Evolutionary conservation across 2,113 vertebrate species (phyloP), one percentile per base, ranked within the genome.

Genomic region (Symphodus melops): DNA sequence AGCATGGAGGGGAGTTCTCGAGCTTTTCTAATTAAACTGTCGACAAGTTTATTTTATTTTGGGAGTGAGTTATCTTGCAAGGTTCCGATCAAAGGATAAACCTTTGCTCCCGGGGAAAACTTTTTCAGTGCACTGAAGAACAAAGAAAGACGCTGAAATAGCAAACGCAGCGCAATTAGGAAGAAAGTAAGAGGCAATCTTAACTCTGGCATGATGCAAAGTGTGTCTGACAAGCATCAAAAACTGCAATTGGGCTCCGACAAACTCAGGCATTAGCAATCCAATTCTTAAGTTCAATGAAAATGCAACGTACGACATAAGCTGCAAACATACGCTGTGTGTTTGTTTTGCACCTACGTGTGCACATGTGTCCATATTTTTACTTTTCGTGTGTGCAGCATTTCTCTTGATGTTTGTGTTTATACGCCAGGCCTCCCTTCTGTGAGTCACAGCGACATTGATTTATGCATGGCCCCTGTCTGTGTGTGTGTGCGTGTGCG

Each of bases 11-110:
- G 17, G 78, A 64, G 75, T 69, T 77, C 81, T 82, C 28, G 51
- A 77, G 82, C 76, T 72, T 51, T 84, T 86, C 88, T 89, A 92
- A 94, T 94, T 92, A 91, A 89, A 92, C 75, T 89, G 90, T 82
- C 68, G 82, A 86, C 85, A 79, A 88, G 73, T 91, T 92, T 89
- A 87, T 92, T 91, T 91, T 78, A 83, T 86, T 85, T 73, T 33
- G 68, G 63, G 68, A 77, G 51, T 39, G 64, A 91, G 89, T 90
- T 88, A 92, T 83, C 60, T 86, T 88, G 79, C 58, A 48, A 84
- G 84, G 88, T 86, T 84, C 51, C 86, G 90, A 93, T 94, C 91
- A 94, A 92, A 93, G 90, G 85, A 91, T 89, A 88, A 89, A 89
- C 64, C 81, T 82, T 83, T 85, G 84, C 87, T 87, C 70, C 62